Base-by-base conservation (phyloP, 2,113 vertebrate species). In the Syngnathoides biaculeatus region DNA sequence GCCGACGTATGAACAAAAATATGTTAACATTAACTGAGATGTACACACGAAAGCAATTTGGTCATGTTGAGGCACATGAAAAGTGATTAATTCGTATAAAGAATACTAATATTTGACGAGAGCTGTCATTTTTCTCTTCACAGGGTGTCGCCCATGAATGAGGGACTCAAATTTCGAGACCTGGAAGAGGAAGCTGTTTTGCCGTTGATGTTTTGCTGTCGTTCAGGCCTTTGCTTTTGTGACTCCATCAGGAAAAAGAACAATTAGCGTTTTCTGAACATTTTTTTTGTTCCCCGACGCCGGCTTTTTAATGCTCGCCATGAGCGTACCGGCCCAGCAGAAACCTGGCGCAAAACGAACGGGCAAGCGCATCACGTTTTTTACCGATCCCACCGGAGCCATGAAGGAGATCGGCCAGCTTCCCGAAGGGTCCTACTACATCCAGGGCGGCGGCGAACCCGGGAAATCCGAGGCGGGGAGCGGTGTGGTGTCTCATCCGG, bases 261-360 rank as follows among this genome's bases (percentile, higher is more conserved):
- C 20, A 52, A 24, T 67, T 63, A 17, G 59, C 55, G 52, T 48
- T 70, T 70, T 58, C 68, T 40, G 74, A 65, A 27, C 27, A 56
- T 10, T 24, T 47, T 73, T 43, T 48, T 10, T 24, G 43, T 73
- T 43, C 45, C 52, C 72, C 53, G 22, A 53, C 70, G 24, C 38
- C 19, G 47, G 66, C 19, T 61, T 62, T 69, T 90, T 88, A 84
- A 92, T 92, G 91, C 88, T 74, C 92, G 94, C 86, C 92, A 99
- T 98, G 97, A 98, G 94, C 84, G 90, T 97, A 81, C 96, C 96
- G 77, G 92, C 95, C 88, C 95, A 95, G 85, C 94, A 93, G 80
- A 98, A 98, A 90, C 85, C 92, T 83, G 95, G 90, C 87, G 89
- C 84, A 86, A 98, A 96, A 86, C 92, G 96, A 85, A 88, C 93